Conservation (phyloP, 2,797 vertebrate genomes). For the Anguilla anguilla region DNA sequence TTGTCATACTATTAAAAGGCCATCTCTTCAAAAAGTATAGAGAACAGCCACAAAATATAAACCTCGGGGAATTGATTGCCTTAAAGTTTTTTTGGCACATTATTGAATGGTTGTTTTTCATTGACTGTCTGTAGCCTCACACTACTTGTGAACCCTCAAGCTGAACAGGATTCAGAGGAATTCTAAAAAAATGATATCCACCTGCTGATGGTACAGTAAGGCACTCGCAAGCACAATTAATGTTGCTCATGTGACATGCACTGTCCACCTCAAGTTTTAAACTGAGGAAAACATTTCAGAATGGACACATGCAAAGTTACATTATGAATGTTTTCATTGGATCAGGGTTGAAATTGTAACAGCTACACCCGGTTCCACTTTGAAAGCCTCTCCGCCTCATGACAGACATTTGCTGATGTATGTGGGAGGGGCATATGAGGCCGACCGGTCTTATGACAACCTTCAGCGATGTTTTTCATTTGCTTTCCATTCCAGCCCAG, state of each 20-base stretch:
- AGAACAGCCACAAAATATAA: background rate
- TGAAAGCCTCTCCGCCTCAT: background rate
- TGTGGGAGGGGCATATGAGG: background rate
- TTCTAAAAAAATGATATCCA: background rate
- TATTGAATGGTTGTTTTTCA: slow-evolving; percentile 3
- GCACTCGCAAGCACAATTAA: background rate
- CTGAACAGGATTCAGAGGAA: background rate
- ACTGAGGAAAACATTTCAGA: background rate
- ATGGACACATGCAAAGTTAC: background rate
- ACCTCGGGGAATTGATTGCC: background rate
- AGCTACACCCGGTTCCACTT: background rate
- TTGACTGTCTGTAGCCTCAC: background rate
- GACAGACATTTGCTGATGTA: background rate
- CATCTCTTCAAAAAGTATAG: background rate
- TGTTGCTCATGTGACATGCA: background rate
- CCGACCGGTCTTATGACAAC: background rate
- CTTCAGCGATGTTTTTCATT: background rate
- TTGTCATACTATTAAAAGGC: background rate
- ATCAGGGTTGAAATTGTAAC: background rate
- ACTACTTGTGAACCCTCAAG: background rate
- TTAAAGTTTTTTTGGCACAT: background rate
- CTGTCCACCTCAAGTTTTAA: background rate
- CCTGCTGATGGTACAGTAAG: background rate
- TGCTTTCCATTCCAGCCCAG: background rate
- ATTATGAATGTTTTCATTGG: background rate